Evolutionary conservation across 30 jellyfish, hydroid and myxozoan genomes (phyloP).

Genomic region (Euphysa ruthae): DNA sequence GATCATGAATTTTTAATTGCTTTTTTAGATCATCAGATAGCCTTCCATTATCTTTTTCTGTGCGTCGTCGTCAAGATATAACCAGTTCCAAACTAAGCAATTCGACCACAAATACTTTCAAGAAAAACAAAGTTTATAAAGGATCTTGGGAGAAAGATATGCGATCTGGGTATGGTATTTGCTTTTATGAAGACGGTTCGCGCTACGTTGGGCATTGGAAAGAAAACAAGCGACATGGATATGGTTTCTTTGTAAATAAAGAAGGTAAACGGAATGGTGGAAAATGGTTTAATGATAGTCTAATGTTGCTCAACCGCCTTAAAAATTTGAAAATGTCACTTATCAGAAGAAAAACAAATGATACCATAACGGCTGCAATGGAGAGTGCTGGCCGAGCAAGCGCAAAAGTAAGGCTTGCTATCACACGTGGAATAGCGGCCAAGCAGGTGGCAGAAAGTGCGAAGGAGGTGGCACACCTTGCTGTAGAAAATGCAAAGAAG

Average conservation of each 20-base stretch:
- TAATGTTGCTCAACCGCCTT: conserved; percentile 51
- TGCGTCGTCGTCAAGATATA: neutral
- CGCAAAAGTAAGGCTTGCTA: conserved; percentile 68
- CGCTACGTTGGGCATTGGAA: conserved; percentile 78
- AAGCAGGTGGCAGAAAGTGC: conserved; percentile 72
- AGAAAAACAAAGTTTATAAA: conserved; percentile 45
- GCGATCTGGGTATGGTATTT: conserved; percentile 70
- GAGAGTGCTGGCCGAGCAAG: conserved; percentile 75
- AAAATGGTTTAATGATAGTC: conserved; percentile 80
- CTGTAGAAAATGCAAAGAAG: conserved; percentile 39
- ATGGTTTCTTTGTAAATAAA: conserved; percentile 41
- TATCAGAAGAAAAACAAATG: conserved; percentile 48
- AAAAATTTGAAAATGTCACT: conserved; percentile 43
- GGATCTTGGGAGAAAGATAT: conserved; percentile 87
- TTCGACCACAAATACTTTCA: neutral
- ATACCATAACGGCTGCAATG: conserved; percentile 54
- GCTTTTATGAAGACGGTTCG: conserved; percentile 69
- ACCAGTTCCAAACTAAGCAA: neutral
- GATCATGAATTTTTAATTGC: no score
- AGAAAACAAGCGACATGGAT: conserved; percentile 84
- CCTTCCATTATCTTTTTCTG: no score
- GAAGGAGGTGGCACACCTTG: conserved; percentile 47
- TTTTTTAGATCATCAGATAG: no score
- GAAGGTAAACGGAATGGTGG: conserved; percentile 53
- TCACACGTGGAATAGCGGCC: conserved; percentile 75